Evolutionary conservation across 2,888 invertebrate species (phyloP).

Genomic region (Andrena dorsata): DNA sequence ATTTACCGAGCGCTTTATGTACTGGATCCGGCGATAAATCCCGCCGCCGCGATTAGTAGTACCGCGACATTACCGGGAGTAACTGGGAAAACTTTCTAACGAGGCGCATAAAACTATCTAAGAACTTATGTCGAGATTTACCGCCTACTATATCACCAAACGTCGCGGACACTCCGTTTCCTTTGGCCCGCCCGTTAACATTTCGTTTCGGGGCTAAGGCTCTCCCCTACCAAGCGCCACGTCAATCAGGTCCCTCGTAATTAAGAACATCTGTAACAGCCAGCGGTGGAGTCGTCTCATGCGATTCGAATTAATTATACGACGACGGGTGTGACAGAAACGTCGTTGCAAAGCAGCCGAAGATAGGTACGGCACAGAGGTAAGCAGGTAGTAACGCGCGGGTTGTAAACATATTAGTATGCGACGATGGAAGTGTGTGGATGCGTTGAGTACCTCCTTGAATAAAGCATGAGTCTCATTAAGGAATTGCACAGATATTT

Average conservation of each 20-base stretch:
- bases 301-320: slow-evolving; percentile 1
- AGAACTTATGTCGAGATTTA: slow-evolving; percentile 50
- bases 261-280: neutral
- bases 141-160: slow-evolving; percentile 6
- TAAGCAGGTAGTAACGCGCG: no score
- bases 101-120: slow-evolving; percentile 48
- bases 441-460: no score
- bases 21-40: slow-evolving; percentile 40
- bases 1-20: slow-evolving; percentile 11
- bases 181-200: slow-evolving; percentile 3
- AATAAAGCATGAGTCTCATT: no score
- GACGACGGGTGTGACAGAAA: neutral
- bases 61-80: slow-evolving; percentile 25
- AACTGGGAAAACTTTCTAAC: slow-evolving; percentile 47
- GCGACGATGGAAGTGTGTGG: no score
- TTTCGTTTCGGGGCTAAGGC: neutral
- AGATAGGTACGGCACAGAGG: no score
- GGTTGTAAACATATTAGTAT: no score
- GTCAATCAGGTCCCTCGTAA: neutral
- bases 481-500: no score
- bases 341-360: no score
- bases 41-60: slow-evolving; percentile 41
- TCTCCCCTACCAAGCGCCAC: neutral
- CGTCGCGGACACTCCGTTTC: slow-evolving; percentile 19
- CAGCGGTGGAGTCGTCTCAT: neutral